phyloP scores from a whole-genome alignment of 2,113 vertebrate genomes.

The Hippoglossus stenolepis region DNA sequence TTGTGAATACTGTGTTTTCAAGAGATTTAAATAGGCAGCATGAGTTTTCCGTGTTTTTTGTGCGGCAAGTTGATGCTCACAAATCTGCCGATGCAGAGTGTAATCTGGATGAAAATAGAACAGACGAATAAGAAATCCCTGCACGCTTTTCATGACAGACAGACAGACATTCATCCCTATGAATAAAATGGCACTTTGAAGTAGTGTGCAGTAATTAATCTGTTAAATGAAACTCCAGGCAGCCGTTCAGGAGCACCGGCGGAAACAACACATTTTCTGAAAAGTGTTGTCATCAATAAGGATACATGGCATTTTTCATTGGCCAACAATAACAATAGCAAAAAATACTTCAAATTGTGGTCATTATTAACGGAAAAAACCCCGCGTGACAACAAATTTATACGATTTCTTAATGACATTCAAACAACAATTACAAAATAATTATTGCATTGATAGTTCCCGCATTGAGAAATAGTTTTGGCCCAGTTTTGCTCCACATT shows the following conservation, averaged over 20 bases:
- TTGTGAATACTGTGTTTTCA: conserved; percentile 77
- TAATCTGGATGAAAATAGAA: conserved; percentile 17
- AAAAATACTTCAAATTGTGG: too few species aligned
- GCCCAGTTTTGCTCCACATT: too few species aligned
- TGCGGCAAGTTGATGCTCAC: conserved; percentile 19
- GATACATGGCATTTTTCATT: too few species aligned
- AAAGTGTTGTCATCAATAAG: neutral
- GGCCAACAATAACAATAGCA: too few species aligned
- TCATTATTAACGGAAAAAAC: too few species aligned
- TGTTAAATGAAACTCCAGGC: conserved; percentile 21
- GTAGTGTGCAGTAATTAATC: conserved; percentile 50
- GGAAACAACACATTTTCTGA: neutral
- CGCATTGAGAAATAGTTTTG: too few species aligned
- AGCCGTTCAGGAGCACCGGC: neutral
- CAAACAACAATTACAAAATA: too few species aligned
- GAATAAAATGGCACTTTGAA: conserved; percentile 72
- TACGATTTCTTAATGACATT: too few species aligned
- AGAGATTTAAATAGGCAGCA: conserved; percentile 31
- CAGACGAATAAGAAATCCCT: conserved; percentile 35
- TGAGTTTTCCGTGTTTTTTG: conserved; percentile 33
- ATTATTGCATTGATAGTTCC: too few species aligned
- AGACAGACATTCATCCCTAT: conserved; percentile 45
- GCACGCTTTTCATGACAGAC: conserved; percentile 45
- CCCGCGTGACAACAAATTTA: too few species aligned
- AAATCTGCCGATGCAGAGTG: conserved; percentile 31